phyloP scores from a whole-genome alignment of 2,113 vertebrate genomes.

The Eulacestoma nigropectus region DNA sequence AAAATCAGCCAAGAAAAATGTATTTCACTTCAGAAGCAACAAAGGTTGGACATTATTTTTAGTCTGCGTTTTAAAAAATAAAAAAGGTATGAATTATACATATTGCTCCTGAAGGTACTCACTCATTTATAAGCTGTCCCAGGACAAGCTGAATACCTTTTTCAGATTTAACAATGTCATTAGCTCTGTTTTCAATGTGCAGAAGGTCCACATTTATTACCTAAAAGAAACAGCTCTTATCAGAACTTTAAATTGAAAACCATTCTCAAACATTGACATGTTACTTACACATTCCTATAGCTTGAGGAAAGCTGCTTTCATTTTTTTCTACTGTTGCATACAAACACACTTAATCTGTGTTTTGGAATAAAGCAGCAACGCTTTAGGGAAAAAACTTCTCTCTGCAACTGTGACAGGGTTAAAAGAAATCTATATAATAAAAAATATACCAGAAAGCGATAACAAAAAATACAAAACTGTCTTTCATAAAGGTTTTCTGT shows the following conservation, averaged over 20 bases:
- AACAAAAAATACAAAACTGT: background rate
- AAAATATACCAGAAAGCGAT: background rate
- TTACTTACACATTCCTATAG: background rate
- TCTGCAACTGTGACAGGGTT: background rate
- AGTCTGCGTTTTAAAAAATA: background rate
- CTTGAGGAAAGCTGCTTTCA: background rate
- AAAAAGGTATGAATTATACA: background rate
- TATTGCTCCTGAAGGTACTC: constrained; percentile 66
- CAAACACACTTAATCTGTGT: background rate
- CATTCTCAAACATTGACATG: background rate
- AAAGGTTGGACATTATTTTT: background rate
- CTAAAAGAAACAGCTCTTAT: constrained; percentile 61
- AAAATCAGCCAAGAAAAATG: background rate
- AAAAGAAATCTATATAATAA: background rate
- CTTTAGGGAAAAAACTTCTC: background rate
- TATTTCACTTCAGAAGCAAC: background rate
- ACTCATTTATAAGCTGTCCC: constrained; percentile 94
- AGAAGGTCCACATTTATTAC: constrained; percentile 91
- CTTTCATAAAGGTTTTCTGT: background rate
- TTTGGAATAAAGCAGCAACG: background rate
- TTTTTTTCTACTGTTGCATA: background rate
- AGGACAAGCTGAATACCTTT: constrained; percentile 83
- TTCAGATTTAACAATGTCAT: constrained; percentile 86
- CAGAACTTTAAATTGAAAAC: background rate
- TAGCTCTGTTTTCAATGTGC: constrained; percentile 88